Base-by-base conservation (phyloP, 2,888 invertebrate species). In the Sarcophaga rosellei region DNA sequence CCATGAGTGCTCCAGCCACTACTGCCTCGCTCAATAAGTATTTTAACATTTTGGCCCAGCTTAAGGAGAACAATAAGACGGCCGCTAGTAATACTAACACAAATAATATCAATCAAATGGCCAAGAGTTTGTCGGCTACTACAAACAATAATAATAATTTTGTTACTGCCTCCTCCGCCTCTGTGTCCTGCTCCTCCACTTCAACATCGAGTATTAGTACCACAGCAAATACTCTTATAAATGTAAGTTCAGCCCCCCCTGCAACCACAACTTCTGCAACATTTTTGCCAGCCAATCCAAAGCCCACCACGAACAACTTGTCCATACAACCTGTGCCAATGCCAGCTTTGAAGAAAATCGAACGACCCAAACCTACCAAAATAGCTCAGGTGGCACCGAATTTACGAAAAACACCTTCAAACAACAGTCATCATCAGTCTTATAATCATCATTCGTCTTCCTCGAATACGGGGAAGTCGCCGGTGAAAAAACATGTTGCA, bases 381-480 rank as follows among this genome's bases (percentile, higher is more conserved):
- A 92, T 93, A 23, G 93, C 93, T 0, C 93, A 93, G 88, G 92
- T 93, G 47, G 93, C 93, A 53, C 93, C 93, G 12, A 93, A 93
- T 89, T 88, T 93, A 44, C 91, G 93, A 4, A 93, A 93, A 88
- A 92, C 91, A 62, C 91, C 92, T 53, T 89, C 91, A 47, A 84
- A 70, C 57, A 86, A 69, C 35, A 35, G 35, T 35, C 35, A 35
- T 35, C 81, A 84, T 44, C 70, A 81, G 25, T 23, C 80, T 6
- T 86, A 86, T 23, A 63, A 75, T 25, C 77, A 80, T 45, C 69
- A 70, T 47, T 11, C 86, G 35, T 70, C 90, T 1, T 20, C 81
- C 10, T 59, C 74, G 76, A 66, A 25, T 6, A 89, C 89, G 0
- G 92, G 91, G 25, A 93, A 92, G 87, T 92, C 92, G 35, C 93